Base-by-base conservation (phyloP, 2,113 vertebrate genomes). In the Fulmarus glacialis region DNA sequence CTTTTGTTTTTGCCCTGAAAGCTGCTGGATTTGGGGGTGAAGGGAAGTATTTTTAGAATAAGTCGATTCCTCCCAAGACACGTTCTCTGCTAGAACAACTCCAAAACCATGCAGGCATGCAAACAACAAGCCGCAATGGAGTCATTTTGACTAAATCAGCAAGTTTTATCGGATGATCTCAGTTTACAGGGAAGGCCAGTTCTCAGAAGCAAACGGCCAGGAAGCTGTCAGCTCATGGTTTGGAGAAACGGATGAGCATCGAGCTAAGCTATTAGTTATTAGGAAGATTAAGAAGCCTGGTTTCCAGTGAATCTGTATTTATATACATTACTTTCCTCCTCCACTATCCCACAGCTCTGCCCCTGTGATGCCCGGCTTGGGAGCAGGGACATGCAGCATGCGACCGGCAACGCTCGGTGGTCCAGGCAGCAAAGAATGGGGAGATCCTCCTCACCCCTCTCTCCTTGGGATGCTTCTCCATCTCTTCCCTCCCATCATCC, bases 391-490 rank as follows among this genome's bases (percentile, higher is more conserved):
- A 7, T 0, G 3, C 45, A 26, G 32, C 50, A 10, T 1, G 9
- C 0, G 1, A 59, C 47, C 2, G 1, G 60, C 45, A 60, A 15
- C 0, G 2, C 27, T 55, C 1, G 0, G 15, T 16, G 26, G 8
- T 59, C 60, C 34, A 32, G 15, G 36, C 50, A 86, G 60, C 11
- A 75, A 79, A 66, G 0, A 7, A 47, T 4, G 7, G 42, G 34
- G 18, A 89, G 60, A 67, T 60, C 40, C 38, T 87, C 34, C 72
- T 38, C 74, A 34, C 36, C 12, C 56, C 38, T 47, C 40, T 56
- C 48, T 75, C 38, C 59, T 59, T 16, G 9, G 77, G 58, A 29
- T 74, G 50, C 36, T 58, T 55, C 74, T 68, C 24, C 2, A 0
- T 27, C 55, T 60, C 71, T 59, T 77, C 38, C 26, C 30, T 62